A percentile compares a stretch with the other conserved stretches of the same genome.
Evolutionary conservation across 2,797 vertebrate species (phyloP).

Genomic region (Acanthopagrus latus): DNA sequence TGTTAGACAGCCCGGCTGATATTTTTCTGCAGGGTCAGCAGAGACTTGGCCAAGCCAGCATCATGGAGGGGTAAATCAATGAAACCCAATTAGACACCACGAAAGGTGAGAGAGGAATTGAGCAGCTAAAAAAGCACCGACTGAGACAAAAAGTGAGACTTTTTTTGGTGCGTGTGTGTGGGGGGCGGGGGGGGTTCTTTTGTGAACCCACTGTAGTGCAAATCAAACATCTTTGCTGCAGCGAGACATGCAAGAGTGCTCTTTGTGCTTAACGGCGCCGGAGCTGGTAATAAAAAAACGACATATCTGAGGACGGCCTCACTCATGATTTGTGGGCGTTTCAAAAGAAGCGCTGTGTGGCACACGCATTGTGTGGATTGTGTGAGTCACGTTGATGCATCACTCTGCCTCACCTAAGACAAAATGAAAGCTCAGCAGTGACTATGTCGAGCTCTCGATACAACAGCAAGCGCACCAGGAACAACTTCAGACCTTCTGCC

Average conservation of each 20-base stretch:
- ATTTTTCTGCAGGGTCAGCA: slow-evolving; percentile 87
- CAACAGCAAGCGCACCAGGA: slow-evolving; percentile 23
- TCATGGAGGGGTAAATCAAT: slow-evolving; percentile 83
- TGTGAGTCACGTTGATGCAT: slow-evolving; percentile 49
- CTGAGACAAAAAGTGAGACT: slow-evolving; percentile 44
- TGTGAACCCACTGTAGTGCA: slow-evolving; percentile 33
- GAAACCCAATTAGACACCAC: slow-evolving; percentile 79
- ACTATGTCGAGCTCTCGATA: slow-evolving; percentile 1
- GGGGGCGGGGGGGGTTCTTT: background rate
- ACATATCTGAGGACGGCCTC: slow-evolving; percentile 5
- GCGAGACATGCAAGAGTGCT: background rate
- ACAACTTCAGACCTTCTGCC: slow-evolving; percentile 25
- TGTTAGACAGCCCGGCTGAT: slow-evolving; percentile 75
- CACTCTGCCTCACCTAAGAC: slow-evolving; percentile 23
- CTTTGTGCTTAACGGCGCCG: slow-evolving; percentile 12
- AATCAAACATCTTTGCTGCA: slow-evolving; percentile 36
- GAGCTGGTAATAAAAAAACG: slow-evolving; percentile 14
- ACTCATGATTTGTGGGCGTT: slow-evolving; percentile 10
- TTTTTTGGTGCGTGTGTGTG: slow-evolving; percentile 18
- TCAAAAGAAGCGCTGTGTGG: slow-evolving; percentile 18
- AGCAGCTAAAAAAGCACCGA: slow-evolving; percentile 50
- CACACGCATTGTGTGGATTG: slow-evolving; percentile 14
- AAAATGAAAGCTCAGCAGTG: slow-evolving; percentile 29
- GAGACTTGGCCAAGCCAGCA: slow-evolving; percentile 77
- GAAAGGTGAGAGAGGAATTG: slow-evolving; percentile 74